These are phyloP conservation scores for Azemiops feae DNA, from an alignment of 2,113 vertebrate genomes.

Conservation along the genomic window DNA sequence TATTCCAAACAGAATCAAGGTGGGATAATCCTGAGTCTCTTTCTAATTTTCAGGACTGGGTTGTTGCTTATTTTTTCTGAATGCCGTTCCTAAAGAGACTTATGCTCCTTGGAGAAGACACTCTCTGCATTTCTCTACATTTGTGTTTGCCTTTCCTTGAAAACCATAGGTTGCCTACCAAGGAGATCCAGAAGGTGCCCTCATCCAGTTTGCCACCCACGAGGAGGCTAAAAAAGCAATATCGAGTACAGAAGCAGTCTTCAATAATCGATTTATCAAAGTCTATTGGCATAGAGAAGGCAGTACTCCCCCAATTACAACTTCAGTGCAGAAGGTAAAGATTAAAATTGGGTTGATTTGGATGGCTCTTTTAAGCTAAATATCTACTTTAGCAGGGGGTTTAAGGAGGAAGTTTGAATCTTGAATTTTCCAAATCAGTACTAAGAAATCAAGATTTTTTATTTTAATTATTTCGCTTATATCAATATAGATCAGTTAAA, in stretches of 20 bases:
- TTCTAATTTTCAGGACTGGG: too few relatives aligned
- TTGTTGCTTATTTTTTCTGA: neutral
- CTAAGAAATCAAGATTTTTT: neutral
- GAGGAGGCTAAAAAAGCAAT: slow-evolving; percentile 92
- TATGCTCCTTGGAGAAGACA: neutral
- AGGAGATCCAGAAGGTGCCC: slow-evolving; percentile 89
- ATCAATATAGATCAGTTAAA: neutral
- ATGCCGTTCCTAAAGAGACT: neutral
- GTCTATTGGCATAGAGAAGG: slow-evolving; percentile 93
- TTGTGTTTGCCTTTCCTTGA: slow-evolving; percentile 36
- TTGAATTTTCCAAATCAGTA: neutral
- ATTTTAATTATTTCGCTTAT: neutral
- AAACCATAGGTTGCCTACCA: slow-evolving; percentile 88
- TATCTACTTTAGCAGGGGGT: neutral
- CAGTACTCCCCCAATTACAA: slow-evolving; percentile 62
- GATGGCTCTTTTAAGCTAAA: neutral
- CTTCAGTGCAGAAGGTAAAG: slow-evolving; percentile 70
- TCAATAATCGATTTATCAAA: slow-evolving; percentile 95
- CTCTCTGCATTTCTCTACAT: neutral
- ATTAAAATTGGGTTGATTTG: neutral
- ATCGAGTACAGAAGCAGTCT: slow-evolving; percentile 92
- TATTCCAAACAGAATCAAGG: too few relatives aligned
- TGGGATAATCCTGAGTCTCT: too few relatives aligned
- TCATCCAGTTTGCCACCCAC: slow-evolving; percentile 92
- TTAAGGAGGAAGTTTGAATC: neutral